phyloP scores from a whole-genome alignment of 2,888 invertebrate species.

The Epistrophella euchroma region DNA sequence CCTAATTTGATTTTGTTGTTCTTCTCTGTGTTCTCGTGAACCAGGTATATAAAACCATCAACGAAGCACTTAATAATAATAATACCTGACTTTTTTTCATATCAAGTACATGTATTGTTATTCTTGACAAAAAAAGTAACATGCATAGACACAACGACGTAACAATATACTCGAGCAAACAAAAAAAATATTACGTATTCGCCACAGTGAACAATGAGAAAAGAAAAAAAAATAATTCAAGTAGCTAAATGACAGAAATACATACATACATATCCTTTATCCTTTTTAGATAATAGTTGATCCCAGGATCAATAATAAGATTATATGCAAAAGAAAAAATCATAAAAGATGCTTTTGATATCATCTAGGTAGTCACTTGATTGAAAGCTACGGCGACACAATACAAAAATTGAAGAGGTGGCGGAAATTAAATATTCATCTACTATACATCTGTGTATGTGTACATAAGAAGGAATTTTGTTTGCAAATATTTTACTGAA shows the following conservation, averaged over 20 bases:
- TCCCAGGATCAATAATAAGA: conserved; percentile 9
- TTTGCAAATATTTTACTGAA: background rate
- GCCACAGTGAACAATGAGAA: conserved; percentile 26
- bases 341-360: conserved; percentile 14
- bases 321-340: background rate
- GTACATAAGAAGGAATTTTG: background rate
- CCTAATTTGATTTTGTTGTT: conserved; percentile 47
- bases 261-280: background rate
- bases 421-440: conserved; percentile 21
- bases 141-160: conserved; percentile 7
- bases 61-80: conserved; percentile 32
- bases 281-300: conserved; percentile 9
- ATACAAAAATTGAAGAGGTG: background rate
- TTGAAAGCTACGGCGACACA: background rate
- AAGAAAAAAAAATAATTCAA: background rate
- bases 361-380: background rate
- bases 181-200: conserved; percentile 60
- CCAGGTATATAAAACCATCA: conserved; percentile 16
- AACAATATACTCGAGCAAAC: background rate
- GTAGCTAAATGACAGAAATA: conserved; percentile 10
- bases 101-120: conserved; percentile 16
- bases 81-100: conserved; percentile 21
- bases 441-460: background rate
- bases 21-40: background rate
- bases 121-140: conserved; percentile 10